Evolutionary conservation across 1,140 invertebrate species (phyloP), one percentile per base, ranked within the genome.

Genomic region (Lepidotrigona ventralis): DNA sequence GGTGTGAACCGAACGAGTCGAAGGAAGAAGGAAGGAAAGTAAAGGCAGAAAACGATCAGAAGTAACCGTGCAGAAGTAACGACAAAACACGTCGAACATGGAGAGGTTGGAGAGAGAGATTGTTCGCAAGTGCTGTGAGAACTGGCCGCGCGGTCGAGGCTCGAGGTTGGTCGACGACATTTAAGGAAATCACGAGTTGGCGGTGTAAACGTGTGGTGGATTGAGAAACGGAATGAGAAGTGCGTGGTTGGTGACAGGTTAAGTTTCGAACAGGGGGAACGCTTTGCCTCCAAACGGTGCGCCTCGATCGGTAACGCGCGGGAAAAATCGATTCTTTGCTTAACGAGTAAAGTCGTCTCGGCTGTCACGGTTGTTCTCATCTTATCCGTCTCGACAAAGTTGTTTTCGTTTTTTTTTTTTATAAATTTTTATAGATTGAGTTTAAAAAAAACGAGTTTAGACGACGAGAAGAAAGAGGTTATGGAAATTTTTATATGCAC

Each of bases 251-350:
- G 81, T 79, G 83, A 84, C 83, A 84, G 83, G 83, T 74, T 84
- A 74, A 84, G 71, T 80, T 84, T 75, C 73, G 78, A 84, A 81
- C 78, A 70, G 78, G 78, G 46, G 83, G 8, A 46, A 81, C 78
- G 83, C 83, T 69, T 46, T 68, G 66, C 74, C 46, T 73, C 58
- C 54, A 63, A 58, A 33, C 83, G 60, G 46, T 26, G 29, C 23
- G 6, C 8, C 83, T 84, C 83, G 83, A 79, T 81, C 83, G 83
- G 79, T 84, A 84, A 84, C 60, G 63, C 6, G 15, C n/a, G 11
- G 54, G 33, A 19, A 19, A 79, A 19, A 79, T 84, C 71, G 77
- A 81, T 81, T 19, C 0, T 26, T 26, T 12, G 26, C 78, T 84
- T 54, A 17, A 15, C 26, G 21, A 39, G 73, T 46, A 21, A 33